These are phyloP conservation scores for Blera fallax DNA, from an alignment of 2,888 invertebrate genomes.

Conservation along the genomic window DNA sequence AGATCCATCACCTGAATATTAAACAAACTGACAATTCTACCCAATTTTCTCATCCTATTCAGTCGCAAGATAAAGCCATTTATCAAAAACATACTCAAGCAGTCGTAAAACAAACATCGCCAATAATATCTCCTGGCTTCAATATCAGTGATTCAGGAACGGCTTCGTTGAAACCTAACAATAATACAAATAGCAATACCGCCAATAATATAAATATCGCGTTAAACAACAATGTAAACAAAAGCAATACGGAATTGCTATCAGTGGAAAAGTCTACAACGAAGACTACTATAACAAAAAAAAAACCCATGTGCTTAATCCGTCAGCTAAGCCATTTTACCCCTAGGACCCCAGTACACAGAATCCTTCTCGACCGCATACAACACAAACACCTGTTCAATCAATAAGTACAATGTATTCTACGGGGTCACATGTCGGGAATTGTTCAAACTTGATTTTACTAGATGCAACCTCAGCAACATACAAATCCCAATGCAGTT, in stretches of 20 bases:
- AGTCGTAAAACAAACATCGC: conserved; percentile 51
- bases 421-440: conserved; percentile 78
- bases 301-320: conserved; percentile 91
- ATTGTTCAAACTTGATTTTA: conserved; percentile 81
- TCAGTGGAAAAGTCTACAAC: conserved; percentile 85
- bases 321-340: conserved; percentile 93
- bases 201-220: conserved; percentile 70
- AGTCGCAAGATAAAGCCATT: conserved; percentile 62
- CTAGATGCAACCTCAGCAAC: conserved; percentile 79
- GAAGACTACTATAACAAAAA: conserved; percentile 80
- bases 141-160: conserved; percentile 39
- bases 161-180: conserved; percentile 27
- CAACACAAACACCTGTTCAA: conserved; percentile 89
- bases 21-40: conserved; percentile 73
- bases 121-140: conserved; percentile 54
- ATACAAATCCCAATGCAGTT: conserved; percentile 79
- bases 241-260: conserved; percentile 50
- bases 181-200: conserved; percentile 38
- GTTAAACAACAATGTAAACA: conserved; percentile 50
- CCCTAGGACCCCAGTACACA: conserved; percentile 87
- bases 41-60: conserved; percentile 47
- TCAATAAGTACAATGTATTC: conserved; percentile 79
- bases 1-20: conserved; percentile 74
- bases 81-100: conserved; percentile 60
- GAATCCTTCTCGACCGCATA: conserved; percentile 88